Base-by-base conservation (phyloP, 2,888 invertebrate genomes). In the Ennomos erosarius region DNA sequence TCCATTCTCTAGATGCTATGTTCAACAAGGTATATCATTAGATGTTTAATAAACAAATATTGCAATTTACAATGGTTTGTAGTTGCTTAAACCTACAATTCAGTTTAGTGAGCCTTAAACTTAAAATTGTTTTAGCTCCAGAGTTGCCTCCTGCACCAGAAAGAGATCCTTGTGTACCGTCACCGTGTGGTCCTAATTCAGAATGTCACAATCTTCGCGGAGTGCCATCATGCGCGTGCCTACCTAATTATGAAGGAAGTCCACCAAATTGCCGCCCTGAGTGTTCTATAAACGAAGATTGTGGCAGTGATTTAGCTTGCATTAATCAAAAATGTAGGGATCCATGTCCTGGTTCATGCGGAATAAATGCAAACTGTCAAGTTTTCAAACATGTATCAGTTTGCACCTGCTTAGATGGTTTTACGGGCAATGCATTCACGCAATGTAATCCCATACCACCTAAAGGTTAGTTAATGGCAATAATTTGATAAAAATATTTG, bases 281-380 rank as follows among this genome's bases (percentile, higher is more conserved):
- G 75, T 95, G 95, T 81, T 90, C 92, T 10, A 94, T 95, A 58
- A 95, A 94, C 73, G 92, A 94, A 37, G 96, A 96, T 59, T 96
- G 96, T 75, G 76, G 94, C 4, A 93, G 94, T 60, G 93, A 94
- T 73, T 84, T 93, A 68, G 95, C 96, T n/a, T 96, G 96, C 70
- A 92, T 95, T n/a, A 92, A 92, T 65, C 93, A 94, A 78, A 95
- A 93, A 78, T 95, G 95, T 73, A 87, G 81, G 62, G 95, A 95
- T 74, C 95, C 95, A 0, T 96, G 96, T 71, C 94, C 94, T n/a
- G 95, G 95, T 33, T 94, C 95, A 0, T 96, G 95, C 77, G 95
- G 95, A 62, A 74, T 93, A 54, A 87, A 90, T 64, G 93, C 95
- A 39, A 79, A 93, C 64, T 93, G 95, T 74, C 88, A 86, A 72